A percentile compares a stretch with the other conserved stretches of the same genome.
These are phyloP conservation scores for Pygmarrhopalites habei DNA, from an alignment of 1,140 invertebrate species.

Conservation along the genomic window DNA sequence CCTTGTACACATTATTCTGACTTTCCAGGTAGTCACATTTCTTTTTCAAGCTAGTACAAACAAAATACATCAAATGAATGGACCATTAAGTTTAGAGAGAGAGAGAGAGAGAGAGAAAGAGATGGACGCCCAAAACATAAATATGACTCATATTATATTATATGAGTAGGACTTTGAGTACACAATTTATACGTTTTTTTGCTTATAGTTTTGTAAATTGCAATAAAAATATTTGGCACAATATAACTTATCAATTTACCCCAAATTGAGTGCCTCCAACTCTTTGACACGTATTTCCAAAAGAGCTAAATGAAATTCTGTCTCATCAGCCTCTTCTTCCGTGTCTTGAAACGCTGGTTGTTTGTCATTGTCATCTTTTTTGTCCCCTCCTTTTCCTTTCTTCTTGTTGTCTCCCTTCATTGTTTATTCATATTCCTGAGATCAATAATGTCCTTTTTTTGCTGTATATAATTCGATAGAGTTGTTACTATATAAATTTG, in stretches of 20 bases:
- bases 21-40: slow-evolving; percentile 36
- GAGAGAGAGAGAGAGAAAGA: no score
- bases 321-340: slow-evolving; percentile 29
- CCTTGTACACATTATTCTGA: slow-evolving; percentile 35
- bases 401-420: slow-evolving; percentile 5
- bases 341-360: not conserved
- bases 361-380: slow-evolving; percentile 30
- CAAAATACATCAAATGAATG: no score
- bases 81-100: no score
- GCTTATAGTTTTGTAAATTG: no score
- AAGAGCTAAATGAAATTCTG: slow-evolving; percentile 32
- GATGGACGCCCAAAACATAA: no score
- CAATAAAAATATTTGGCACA: no score
- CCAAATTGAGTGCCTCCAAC: slow-evolving; percentile 33
- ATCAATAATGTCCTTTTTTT: not conserved
- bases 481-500: no score
- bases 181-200: not conserved
- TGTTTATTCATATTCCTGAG: not conserved
- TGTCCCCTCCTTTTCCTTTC: slow-evolving; percentile 20
- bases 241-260: slow-evolving; percentile 14
- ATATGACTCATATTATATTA: not conserved
- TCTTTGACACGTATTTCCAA: slow-evolving; percentile 38
- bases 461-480: no score
- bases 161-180: not conserved
- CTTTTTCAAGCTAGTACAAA: slow-evolving; percentile 26